Conservation (phyloP, 2,888 invertebrate species). For the Plemyria rubiginata region DNA sequence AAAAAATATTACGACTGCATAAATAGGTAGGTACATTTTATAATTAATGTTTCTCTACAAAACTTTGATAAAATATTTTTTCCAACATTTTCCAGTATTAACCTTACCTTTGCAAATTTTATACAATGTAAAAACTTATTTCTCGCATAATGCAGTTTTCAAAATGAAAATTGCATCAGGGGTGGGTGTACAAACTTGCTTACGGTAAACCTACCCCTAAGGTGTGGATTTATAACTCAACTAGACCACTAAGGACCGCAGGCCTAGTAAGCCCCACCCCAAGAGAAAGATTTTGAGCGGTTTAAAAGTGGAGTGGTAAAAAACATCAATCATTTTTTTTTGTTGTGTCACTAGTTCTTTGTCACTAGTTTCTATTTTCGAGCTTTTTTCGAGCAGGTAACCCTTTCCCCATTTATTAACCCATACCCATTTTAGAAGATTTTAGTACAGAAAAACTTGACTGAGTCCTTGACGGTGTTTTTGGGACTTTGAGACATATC, state of each 20-base stretch:
- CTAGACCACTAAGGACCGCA: conserved; percentile 43
- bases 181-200: conserved; percentile 42
- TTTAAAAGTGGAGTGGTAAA: neutral
- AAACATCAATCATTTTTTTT: too few relatives aligned
- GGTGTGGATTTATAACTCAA: conserved; percentile 51
- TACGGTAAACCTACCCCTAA: conserved; percentile 46
- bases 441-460: too few relatives aligned
- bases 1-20: neutral
- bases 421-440: too few relatives aligned
- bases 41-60: neutral
- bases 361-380: too few relatives aligned
- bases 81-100: conserved; percentile 2
- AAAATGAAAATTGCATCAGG: conserved; percentile 42
- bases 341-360: too few relatives aligned
- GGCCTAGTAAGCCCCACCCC: conserved; percentile 38
- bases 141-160: conserved; percentile 33
- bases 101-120: conserved; percentile 16
- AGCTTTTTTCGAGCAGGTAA: too few relatives aligned
- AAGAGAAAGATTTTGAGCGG: conserved; percentile 29
- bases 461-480: too few relatives aligned
- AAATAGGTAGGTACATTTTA: too few relatives aligned
- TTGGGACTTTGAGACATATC: too few relatives aligned
- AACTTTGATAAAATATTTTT: conserved; percentile 5
- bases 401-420: too few relatives aligned
- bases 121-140: conserved; percentile 26